phyloP scores from a whole-genome alignment of 2,797 vertebrate species.

The Typhlichthys eigenmanni region DNA sequence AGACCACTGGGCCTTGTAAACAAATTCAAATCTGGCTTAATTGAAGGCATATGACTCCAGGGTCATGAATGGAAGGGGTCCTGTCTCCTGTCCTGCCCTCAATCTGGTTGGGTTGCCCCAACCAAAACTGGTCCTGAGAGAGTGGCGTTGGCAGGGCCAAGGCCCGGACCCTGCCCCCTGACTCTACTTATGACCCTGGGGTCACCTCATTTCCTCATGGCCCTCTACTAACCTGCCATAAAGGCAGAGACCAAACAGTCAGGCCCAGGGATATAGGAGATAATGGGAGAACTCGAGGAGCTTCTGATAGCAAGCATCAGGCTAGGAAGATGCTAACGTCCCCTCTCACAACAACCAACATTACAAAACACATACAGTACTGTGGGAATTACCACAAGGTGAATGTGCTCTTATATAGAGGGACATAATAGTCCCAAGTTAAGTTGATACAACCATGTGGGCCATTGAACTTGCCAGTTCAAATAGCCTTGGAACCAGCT shows the following conservation, averaged over 20 bases:
- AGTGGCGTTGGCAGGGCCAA: constrained; percentile 49
- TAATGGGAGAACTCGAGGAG: constrained; percentile 68
- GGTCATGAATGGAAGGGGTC: constrained; percentile 66
- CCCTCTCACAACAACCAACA: constrained; percentile 38
- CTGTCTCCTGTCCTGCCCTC: constrained; percentile 39
- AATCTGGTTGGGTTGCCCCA: constrained; percentile 40
- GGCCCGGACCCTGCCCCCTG: constrained; percentile 70
- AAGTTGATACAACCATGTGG: constrained; percentile 29
- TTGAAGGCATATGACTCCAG: constrained; percentile 76
- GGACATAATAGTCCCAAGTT: constrained; percentile 35
- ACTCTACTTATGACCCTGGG: constrained; percentile 76
- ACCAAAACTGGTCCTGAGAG: constrained; percentile 53
- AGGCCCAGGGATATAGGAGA: constrained; percentile 65
- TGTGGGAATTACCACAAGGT: not conserved
- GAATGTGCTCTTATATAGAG: constrained; percentile 21
- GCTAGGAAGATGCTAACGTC: constrained; percentile 52
- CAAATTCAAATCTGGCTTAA: constrained; percentile 80
- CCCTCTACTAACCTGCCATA: constrained; percentile 81
- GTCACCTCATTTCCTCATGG: constrained; percentile 86
- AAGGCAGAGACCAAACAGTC: constrained; percentile 70
- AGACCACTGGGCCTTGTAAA: constrained; percentile 80
- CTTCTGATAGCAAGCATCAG: constrained; percentile 49
- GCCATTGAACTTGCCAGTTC: constrained; percentile 32
- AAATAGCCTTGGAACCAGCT: constrained; percentile 50
- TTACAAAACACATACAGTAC: constrained; percentile 38